Evolutionary conservation across 2,113 vertebrate species (phyloP), one percentile per base, ranked within the genome.

Genomic region (Psittacula cyanocephala): DNA sequence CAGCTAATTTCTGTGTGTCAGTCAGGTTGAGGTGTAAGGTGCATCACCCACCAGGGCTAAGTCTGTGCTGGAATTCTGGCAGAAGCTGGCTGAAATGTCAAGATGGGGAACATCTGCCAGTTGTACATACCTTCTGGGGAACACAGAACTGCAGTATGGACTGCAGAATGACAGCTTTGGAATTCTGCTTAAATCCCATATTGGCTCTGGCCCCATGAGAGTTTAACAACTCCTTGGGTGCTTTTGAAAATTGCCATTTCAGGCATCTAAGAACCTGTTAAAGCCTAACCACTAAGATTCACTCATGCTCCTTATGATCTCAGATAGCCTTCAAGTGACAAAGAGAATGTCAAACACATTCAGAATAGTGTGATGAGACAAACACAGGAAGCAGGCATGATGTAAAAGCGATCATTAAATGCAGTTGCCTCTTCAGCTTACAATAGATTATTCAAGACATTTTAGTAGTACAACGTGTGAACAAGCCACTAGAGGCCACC

Each of bases 401-500:
- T 16, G 64, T 22, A 3, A 33, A 84, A 85, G 24, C 22, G 31
- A 47, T 72, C 49, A 29, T 37, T 39, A 91, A 79, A 62, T 35
- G 49, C 19, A 70, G 28, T 8, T 24, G 31, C 31, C 10, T 59
- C 57, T 77, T 89, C n/a, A 31, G 17, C 37, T 82, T 17, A 29
- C 15, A 69, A 33, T 0, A 71, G 20, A 33, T 35, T 50, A 49
- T 50, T 53, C 25, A 63, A 86, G 43, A 47, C 37, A 46, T 82
- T 76, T 63, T 13, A 64, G 44, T 8, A 37, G 43, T 49, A 49
- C 43, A 86, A 57, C 20, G 3, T 5, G 5, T 24, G 44, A 91
- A 86, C 23, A 49, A 1, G 0, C 93, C 97, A 91, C 95, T 96
- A 96, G 96, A 95, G 96, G 96, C 47, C 96, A 94, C 70, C 86